Conservation (phyloP, 2,113 vertebrate species). For the Ciconia maguari region DNA sequence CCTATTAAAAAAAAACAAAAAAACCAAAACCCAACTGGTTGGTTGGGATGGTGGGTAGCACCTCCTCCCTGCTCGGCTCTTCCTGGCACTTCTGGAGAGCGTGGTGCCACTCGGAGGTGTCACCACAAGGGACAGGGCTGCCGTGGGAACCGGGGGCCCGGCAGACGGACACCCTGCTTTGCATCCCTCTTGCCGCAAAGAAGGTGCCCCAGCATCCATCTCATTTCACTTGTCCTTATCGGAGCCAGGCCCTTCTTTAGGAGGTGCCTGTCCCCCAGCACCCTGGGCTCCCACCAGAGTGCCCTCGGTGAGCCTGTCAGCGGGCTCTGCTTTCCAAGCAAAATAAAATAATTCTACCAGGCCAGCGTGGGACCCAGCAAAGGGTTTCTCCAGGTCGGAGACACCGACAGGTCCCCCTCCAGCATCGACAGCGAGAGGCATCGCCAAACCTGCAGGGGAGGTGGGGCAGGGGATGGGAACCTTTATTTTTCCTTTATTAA, state of each 20-base stretch:
- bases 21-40: background rate
- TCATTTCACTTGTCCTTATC: background rate
- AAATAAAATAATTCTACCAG: background rate
- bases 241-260: background rate
- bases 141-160: background rate
- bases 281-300: background rate
- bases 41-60: slow-evolving; percentile 38
- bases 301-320: background rate
- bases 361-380: background rate
- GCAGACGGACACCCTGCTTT: background rate
- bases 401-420: background rate
- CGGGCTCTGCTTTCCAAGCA: background rate
- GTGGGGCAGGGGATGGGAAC: background rate
- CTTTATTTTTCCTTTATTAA: background rate
- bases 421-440: background rate
- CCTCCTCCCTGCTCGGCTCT: background rate
- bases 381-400: background rate
- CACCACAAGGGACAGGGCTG: background rate
- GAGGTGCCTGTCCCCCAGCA: background rate
- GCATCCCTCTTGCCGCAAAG: background rate
- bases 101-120: background rate
- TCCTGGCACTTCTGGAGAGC: background rate
- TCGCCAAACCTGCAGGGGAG: background rate
- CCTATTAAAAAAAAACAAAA: slow-evolving; percentile 21
- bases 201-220: background rate